A percentile compares a stretch with the other conserved stretches of the same genome.
Conservation (phyloP, 1,140 invertebrate genomes). For the Venustaconcha ellipsiformis region DNA sequence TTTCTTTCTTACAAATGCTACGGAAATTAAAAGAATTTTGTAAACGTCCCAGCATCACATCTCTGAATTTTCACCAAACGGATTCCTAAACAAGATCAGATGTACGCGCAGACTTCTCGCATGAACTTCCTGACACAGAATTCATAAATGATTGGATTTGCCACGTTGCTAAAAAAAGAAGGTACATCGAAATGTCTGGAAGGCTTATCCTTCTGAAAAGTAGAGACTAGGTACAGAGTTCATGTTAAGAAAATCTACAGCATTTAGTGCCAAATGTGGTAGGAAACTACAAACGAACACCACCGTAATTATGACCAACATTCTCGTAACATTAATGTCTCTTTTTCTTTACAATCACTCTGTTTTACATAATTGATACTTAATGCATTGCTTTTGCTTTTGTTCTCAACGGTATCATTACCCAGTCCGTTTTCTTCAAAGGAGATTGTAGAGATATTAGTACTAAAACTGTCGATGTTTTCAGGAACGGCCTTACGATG, state of each 20-base stretch:
- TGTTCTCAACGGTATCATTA: neutral
- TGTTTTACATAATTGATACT: neutral
- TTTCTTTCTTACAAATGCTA: too few relatives aligned
- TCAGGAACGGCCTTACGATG: too few relatives aligned
- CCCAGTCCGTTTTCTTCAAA: neutral
- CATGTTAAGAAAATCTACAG: neutral
- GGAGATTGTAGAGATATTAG: neutral
- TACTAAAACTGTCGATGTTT: neutral
- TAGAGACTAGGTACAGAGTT: slow-evolving; percentile 10
- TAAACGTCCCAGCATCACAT: too few relatives aligned
- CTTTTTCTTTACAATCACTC: neutral
- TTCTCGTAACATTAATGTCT: slow-evolving; percentile 8
- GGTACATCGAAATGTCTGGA: slow-evolving; percentile 15
- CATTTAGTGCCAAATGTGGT: slow-evolving; percentile 15
- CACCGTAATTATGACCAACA: slow-evolving; percentile 21
- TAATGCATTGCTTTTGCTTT: neutral
- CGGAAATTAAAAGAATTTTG: too few relatives aligned
- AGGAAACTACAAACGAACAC: slow-evolving; percentile 13
- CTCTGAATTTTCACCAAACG: too few relatives aligned
- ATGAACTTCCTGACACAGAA: slow-evolving; percentile 17
- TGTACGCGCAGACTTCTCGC: neutral
- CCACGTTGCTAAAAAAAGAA: slow-evolving; percentile 27
- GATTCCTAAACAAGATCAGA: too few relatives aligned
- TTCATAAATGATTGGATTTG: slow-evolving; percentile 21
- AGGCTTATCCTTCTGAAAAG: neutral